These are phyloP conservation scores for Cyrtonyx montezumae DNA, from an alignment of 2,113 vertebrate species.

Conservation along the genomic window DNA sequence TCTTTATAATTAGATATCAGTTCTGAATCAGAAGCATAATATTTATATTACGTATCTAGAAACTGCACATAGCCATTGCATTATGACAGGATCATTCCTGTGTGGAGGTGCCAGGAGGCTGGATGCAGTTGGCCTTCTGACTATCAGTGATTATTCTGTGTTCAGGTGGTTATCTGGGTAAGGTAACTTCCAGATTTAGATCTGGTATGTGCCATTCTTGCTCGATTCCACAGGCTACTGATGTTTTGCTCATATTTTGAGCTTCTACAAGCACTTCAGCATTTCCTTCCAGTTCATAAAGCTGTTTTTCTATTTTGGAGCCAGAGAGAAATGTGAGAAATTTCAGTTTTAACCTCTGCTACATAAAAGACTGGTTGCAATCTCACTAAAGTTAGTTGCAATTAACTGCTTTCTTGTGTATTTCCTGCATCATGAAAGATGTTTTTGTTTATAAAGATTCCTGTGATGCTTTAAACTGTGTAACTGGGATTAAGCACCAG, in stretches of 20 bases:
- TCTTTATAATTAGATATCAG: conserved; percentile 5
- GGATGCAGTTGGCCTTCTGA: not conserved
- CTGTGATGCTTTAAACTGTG: conserved; percentile 36
- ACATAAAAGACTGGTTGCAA: not conserved
- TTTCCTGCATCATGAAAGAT: conserved; percentile 28
- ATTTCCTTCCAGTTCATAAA: not conserved
- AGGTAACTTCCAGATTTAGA: conserved; percentile 37
- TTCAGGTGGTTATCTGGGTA: conserved; percentile 40
- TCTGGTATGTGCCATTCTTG: not conserved
- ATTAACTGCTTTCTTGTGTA: conserved; percentile 18
- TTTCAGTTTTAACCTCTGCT: not conserved
- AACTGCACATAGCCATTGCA: not conserved
- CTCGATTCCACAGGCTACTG: conserved; percentile 11
- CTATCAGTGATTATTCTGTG: not conserved
- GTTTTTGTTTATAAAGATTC: conserved; percentile 61
- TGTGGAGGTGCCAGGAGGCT: conserved; percentile 1
- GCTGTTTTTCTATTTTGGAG: conserved; percentile 15
- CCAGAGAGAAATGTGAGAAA: not conserved
- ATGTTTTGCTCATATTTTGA: conserved; percentile 1
- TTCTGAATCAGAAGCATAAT: conserved; percentile 33
- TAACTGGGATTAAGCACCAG: not conserved
- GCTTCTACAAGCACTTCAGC: conserved; percentile 43
- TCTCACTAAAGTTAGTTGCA: not conserved
- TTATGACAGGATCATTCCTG: conserved; percentile 7
- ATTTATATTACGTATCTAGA: conserved; percentile 45